These are phyloP conservation scores for Theodoxus fluviatilis DNA, from an alignment of 2,888 invertebrate genomes.

Conservation along the genomic window DNA sequence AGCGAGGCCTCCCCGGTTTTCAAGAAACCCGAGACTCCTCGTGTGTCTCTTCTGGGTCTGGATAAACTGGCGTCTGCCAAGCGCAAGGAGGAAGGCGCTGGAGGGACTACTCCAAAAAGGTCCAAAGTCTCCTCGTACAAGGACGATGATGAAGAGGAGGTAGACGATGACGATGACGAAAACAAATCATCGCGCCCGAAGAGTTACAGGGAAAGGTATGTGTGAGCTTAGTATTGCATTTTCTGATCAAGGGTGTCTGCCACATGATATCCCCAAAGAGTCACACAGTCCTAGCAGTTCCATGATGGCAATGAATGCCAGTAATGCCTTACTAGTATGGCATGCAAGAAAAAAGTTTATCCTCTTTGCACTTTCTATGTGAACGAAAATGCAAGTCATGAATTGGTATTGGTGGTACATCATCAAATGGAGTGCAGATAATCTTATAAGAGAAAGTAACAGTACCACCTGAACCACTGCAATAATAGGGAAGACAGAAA, in stretches of 20 bases:
- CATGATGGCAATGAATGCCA: neutral
- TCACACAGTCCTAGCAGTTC: neutral
- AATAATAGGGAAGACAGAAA: no score
- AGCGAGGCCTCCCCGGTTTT: conserved; percentile 40
- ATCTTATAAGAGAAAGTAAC: no score
- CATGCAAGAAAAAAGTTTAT: neutral
- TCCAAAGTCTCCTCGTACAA: conserved; percentile 55
- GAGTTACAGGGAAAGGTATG: conserved; percentile 26
- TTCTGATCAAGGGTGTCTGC: neutral
- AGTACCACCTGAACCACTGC: no score
- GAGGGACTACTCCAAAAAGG: conserved; percentile 43
- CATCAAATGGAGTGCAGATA: no score
- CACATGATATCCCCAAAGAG: neutral
- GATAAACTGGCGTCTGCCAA: conserved; percentile 66
- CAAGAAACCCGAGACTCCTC: conserved; percentile 45
- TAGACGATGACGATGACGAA: conserved; percentile 36
- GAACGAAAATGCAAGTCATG: no score
- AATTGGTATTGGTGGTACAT: no score
- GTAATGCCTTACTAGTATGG: neutral
- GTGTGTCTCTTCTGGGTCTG: conserved; percentile 63
- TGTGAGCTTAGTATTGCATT: neutral
- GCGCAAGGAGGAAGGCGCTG: conserved; percentile 41
- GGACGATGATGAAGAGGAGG: conserved; percentile 49
- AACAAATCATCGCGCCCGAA: conserved; percentile 27
- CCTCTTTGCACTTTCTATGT: neutral